Evolutionary conservation across 2,888 invertebrate species (phyloP), one percentile per base, ranked within the genome.

Genomic region (Drosophila emarginata): DNA sequence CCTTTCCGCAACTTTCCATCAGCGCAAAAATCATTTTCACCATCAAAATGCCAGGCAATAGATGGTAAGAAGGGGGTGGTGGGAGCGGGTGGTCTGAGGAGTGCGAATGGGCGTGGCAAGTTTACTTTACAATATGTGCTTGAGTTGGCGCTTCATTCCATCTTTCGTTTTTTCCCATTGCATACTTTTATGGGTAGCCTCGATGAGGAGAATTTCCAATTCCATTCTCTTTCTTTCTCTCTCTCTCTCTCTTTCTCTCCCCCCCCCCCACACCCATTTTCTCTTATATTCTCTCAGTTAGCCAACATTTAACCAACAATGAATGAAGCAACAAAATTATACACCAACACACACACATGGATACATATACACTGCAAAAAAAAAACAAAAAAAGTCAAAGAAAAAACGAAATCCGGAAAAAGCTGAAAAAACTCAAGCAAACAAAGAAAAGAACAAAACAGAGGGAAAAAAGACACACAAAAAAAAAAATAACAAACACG

Each of bases 321-420:
- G 89, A 89, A 89, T 88, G 83, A 80, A 83, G 87, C 89, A 80
- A 87, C 88, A 86, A 88, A 86, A 78, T 88, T 80, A 86, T 78
- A 78, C 73, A 72, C 77, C 80, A 71, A 57, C 72, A 73, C 63
- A 54, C 69, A 51, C 76, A 67, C 72, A 76, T 64, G 40, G 67
- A 64, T 23, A 57, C 32, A 32, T 18, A 21, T 6, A 14, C n/a
- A 39, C n/a, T 4, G 7, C 21, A 23, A 32, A 15, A 15, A 32
- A 52, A 53, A 37, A 64, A 54, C 64, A 72, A 40, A 54, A 59
- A 39, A 62, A 36, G 51, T n/a, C 50, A 57, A 2, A 73, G 15
- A 40, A 54, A 54, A 40, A 65, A 12, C 28, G 18, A 68, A 68
- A 67, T 67, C 69, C 60, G n/a, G 18, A 37, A 53, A 40, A 28